These are phyloP conservation scores for Sebastes taczanowskii DNA, from an alignment of 2,797 vertebrate species.

Conservation along the genomic window DNA sequence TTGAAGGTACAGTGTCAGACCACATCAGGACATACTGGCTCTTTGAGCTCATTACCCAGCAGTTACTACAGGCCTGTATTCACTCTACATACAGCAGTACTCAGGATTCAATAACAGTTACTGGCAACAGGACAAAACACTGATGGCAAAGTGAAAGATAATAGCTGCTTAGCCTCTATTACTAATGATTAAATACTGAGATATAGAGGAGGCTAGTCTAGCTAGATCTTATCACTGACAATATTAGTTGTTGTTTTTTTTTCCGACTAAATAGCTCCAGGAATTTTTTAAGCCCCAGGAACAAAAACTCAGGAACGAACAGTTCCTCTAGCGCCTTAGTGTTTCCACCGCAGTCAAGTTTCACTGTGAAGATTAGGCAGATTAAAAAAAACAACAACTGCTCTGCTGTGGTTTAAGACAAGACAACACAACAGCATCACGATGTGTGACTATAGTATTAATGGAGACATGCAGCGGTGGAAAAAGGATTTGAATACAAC, in stretches of 20 bases:
- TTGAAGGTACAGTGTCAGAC: constrained; percentile 16
- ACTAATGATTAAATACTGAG: constrained; percentile 19
- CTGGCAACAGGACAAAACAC: constrained; percentile 1
- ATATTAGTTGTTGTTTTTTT: background rate
- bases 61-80: background rate
- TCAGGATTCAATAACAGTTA: background rate
- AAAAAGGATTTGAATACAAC: background rate
- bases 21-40: constrained; percentile 8
- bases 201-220: background rate
- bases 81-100: constrained; percentile 8
- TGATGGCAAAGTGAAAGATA: background rate
- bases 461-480: background rate
- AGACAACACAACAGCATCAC: background rate
- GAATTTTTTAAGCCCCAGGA: background rate
- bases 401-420: background rate
- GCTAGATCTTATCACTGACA: background rate
- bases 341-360: background rate
- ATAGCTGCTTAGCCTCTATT: background rate
- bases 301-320: background rate
- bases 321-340: background rate
- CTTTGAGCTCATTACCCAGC: constrained; percentile 26
- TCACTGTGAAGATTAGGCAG: background rate
- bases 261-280: background rate
- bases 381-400: background rate
- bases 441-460: background rate